Percentiles rank a stretch among this genome's conserved stretches.
These are phyloP conservation scores for Caenorhabditis drosophilae DNA, from an alignment of 2,888 invertebrate genomes.

Conservation along the genomic window DNA sequence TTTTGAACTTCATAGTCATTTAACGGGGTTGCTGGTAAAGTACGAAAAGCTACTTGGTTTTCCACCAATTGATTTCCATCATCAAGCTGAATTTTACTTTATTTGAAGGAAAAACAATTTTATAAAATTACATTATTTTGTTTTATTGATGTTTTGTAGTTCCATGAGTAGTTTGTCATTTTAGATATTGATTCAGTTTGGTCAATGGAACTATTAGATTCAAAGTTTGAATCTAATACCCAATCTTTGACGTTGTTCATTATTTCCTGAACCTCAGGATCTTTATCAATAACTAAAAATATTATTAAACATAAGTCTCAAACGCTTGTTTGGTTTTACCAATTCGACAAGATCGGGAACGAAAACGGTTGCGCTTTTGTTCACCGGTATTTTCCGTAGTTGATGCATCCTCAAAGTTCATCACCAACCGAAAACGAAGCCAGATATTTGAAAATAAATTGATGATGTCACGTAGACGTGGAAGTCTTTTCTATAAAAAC, in stretches of 20 bases:
- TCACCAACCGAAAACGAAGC: not conserved
- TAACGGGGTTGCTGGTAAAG: too few species aligned
- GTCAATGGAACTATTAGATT: not conserved
- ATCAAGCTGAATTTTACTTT: not conserved
- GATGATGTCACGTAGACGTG: not conserved
- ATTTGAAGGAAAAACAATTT: not conserved
- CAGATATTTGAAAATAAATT: not conserved
- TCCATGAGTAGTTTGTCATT: not conserved
- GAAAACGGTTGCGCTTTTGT: too few species aligned
- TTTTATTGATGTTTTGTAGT: not conserved
- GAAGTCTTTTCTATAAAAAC: not conserved
- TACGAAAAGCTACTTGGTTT: not conserved
- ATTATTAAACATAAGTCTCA: not conserved
- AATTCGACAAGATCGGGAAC: too few species aligned
- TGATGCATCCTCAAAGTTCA: not conserved
- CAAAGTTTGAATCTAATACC: constrained; percentile 2
- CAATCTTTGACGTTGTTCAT: constrained; percentile 2
- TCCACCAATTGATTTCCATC: not conserved
- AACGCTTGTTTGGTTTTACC: not conserved
- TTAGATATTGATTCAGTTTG: not conserved
- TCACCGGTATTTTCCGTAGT: not conserved
- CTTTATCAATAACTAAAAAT: not conserved
- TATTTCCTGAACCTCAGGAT: not conserved
- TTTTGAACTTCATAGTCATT: too few species aligned
- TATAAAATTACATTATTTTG: too few species aligned